A percentile compares a stretch with the other conserved stretches of the same genome.
These are phyloP conservation scores for Timema cristinae DNA, from an alignment of 2,888 invertebrate genomes.

Conservation along the genomic window DNA sequence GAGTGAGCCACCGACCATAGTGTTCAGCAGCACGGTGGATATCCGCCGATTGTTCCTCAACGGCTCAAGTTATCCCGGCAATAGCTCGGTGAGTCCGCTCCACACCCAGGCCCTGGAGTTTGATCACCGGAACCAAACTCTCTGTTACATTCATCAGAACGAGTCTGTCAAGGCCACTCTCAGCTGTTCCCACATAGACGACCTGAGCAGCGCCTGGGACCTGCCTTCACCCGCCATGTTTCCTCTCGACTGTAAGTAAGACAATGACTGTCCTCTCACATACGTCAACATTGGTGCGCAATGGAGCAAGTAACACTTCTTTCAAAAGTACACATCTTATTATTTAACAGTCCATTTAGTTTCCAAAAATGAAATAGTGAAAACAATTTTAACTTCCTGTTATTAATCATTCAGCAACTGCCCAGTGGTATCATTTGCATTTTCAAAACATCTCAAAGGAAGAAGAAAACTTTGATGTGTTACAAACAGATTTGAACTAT, in stretches of 20 bases:
- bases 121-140: conserved; percentile 61
- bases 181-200: conserved; percentile 62
- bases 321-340: no score
- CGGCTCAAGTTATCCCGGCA: conserved; percentile 48
- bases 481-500: no score
- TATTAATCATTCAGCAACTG: no score
- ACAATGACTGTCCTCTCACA: no score
- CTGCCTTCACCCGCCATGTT: conserved; percentile 59
- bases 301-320: no score
- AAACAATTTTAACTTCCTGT: no score
- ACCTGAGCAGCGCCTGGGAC: conserved; percentile 56
- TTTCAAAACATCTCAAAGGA: no score
- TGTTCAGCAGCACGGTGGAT: conserved; percentile 64
- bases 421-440: no score
- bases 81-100: conserved; percentile 43
- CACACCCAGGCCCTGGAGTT: conserved; percentile 57
- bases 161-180: conserved; percentile 45
- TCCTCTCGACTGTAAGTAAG: conserved; percentile 57
- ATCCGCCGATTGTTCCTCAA: conserved; percentile 59
- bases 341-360: no score
- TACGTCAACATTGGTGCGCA: no score
- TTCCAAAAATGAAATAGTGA: no score
- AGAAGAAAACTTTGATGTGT: no score
- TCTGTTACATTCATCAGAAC: conserved; percentile 61
- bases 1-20: conserved; percentile 58